A percentile compares a stretch with the other conserved stretches of the same genome.
Conservation (phyloP, 2,113 vertebrate species). For the Garra rufa region DNA sequence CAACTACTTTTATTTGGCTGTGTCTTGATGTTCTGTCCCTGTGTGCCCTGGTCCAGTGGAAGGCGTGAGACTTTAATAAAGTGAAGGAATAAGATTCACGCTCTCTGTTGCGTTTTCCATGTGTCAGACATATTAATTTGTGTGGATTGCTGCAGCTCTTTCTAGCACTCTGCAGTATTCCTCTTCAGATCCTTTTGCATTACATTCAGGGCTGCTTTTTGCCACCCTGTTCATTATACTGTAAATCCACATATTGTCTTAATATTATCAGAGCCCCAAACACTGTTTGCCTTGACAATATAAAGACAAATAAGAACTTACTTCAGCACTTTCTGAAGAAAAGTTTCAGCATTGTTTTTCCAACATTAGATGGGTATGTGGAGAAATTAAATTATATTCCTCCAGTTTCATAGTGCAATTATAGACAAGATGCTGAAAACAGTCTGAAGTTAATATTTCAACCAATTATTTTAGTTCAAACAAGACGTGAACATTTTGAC, state of each 20-base stretch:
- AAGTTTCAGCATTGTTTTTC: not conserved
- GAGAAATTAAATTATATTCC: not conserved
- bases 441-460: not conserved
- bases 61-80: constrained; percentile 34
- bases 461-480: not conserved
- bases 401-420: not conserved
- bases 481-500: not conserved
- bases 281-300: not conserved
- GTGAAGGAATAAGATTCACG: not conserved
- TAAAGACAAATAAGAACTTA: not conserved
- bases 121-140: not conserved
- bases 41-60: constrained; percentile 6
- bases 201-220: not conserved
- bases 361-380: not conserved
- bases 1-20: constrained; percentile 14
- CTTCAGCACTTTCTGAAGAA: constrained; percentile 2
- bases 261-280: not conserved
- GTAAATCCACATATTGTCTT: not conserved
- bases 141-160: not conserved
- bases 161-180: not conserved
- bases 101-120: not conserved
- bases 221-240: not conserved
- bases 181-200: not conserved
- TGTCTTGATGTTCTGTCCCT: constrained; percentile 3
- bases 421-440: not conserved